Evolutionary conservation across 2,888 invertebrate genomes (phyloP).

Genomic region (Nycteola revayana): DNA sequence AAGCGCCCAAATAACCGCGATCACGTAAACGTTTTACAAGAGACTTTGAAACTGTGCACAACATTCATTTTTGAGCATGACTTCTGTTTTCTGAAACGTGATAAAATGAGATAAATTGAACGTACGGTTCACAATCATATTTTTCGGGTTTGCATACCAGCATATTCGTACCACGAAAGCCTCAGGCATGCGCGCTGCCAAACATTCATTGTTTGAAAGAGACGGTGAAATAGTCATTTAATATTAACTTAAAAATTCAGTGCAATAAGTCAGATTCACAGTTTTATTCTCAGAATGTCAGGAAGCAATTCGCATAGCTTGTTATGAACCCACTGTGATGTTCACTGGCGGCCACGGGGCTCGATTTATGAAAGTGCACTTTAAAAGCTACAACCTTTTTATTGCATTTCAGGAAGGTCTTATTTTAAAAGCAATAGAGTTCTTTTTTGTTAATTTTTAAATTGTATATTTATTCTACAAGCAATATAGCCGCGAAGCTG

Average conservation of each 20-base stretch:
- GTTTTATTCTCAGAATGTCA: conserved; percentile 40
- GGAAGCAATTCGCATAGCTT: conserved; percentile 52
- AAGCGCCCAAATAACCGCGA: too few species aligned
- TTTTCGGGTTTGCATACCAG: too few species aligned
- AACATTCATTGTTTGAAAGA: conserved; percentile 30
- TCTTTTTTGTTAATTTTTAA: conserved; percentile 22
- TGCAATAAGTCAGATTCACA: conserved; percentile 46
- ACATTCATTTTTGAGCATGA: neutral
- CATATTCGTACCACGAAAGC: conserved; percentile 24
- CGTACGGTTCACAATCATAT: too few species aligned
- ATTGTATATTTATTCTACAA: conserved; percentile 36
- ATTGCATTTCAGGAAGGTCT: conserved; percentile 14
- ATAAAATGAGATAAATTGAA: conserved; percentile 19
- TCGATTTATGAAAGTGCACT: conserved; percentile 52
- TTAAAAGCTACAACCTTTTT: conserved; percentile 38
- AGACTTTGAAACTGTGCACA: too few species aligned
- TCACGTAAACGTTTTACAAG: too few species aligned
- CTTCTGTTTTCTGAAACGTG: conserved; percentile 13
- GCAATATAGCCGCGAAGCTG: conserved; percentile 45
- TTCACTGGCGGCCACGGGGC: conserved; percentile 39
- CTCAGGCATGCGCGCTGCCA: conserved; percentile 34
- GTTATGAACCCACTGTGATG: conserved; percentile 47
- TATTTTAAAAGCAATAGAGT: conserved; percentile 20
- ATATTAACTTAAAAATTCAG: conserved; percentile 21
- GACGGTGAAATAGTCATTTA: conserved; percentile 24